These are phyloP conservation scores for Drosophila austrosaltans DNA, from an alignment of 2,888 invertebrate species.

Conservation along the genomic window DNA sequence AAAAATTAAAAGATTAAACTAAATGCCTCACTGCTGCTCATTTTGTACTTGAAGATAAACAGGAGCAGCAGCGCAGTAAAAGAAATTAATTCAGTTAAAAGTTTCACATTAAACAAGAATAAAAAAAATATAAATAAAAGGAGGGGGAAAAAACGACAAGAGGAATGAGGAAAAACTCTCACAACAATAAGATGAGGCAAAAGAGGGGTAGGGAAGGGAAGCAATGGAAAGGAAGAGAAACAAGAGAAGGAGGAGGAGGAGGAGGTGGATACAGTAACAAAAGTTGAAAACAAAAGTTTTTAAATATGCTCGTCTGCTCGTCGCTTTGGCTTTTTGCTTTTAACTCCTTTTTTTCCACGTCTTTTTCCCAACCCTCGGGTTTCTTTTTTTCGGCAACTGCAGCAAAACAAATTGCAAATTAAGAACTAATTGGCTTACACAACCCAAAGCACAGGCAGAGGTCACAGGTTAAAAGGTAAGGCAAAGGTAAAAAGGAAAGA, in stretches of 20 bases:
- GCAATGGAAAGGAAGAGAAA: background rate
- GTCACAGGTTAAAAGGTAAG: slow-evolving; percentile 41
- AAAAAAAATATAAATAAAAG: slow-evolving; percentile 35
- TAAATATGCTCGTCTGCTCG: slow-evolving; percentile 75
- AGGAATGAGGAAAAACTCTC: slow-evolving; percentile 36
- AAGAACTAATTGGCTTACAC: slow-evolving; percentile 79
- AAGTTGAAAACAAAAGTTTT: slow-evolving; percentile 72
- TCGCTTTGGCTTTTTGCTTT: slow-evolving; percentile 68
- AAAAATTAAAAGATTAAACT: slow-evolving; percentile 67
- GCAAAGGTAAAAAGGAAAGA: slow-evolving; percentile 53
- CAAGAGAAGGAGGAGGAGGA: no score
- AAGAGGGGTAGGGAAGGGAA: background rate
- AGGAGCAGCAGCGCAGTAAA: slow-evolving; percentile 63
- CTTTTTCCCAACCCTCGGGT: slow-evolving; percentile 29
- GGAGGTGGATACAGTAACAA: slow-evolving; percentile 46
- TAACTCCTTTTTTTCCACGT: slow-evolving; percentile 64
- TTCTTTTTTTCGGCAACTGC: slow-evolving; percentile 55
- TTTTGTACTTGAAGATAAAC: slow-evolving; percentile 45
- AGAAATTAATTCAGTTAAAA: slow-evolving; percentile 78
- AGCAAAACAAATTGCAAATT: slow-evolving; percentile 79
- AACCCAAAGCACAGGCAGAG: slow-evolving; percentile 71
- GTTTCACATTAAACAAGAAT: slow-evolving; percentile 60
- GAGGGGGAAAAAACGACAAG: slow-evolving; percentile 17
- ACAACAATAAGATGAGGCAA: slow-evolving; percentile 30
- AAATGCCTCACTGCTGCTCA: slow-evolving; percentile 68